These are phyloP conservation scores for Hesperophylax magnus DNA, from an alignment of 1,140 invertebrate genomes.

Conservation along the genomic window DNA sequence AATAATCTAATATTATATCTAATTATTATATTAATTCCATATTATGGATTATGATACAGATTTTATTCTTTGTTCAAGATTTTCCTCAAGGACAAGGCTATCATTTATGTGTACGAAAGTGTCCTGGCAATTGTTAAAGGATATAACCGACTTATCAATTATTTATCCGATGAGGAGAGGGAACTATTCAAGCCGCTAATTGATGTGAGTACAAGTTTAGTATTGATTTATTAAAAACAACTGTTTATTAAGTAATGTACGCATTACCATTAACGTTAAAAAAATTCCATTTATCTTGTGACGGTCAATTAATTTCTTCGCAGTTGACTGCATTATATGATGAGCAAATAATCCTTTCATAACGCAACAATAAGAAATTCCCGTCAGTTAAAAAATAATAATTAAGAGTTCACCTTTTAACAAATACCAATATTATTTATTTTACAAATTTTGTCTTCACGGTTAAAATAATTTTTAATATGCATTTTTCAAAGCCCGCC, in stretches of 20 bases:
- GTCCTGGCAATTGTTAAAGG: conserved; percentile 82
- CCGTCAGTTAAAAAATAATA: no score
- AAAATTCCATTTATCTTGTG: no score
- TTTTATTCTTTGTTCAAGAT: conserved; percentile 62
- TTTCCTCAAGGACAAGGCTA: conserved; percentile 74
- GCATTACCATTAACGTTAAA: no score
- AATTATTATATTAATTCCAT: neutral
- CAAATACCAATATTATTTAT: no score
- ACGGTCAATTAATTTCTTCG: neutral
- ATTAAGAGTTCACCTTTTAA: no score
- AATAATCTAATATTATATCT: no score
- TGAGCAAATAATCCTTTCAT: no score
- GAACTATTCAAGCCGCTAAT: conserved; percentile 74
- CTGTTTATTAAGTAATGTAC: no score
- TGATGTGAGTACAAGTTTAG: conserved; percentile 60
- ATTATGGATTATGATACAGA: neutral
- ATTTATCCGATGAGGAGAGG: conserved; percentile 72
- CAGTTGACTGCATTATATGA: neutral
- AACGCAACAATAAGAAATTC: no score
- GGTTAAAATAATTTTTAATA: no score
- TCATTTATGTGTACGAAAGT: conserved; percentile 80
- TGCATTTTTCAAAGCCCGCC: no score
- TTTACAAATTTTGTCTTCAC: no score
- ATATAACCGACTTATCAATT: conserved; percentile 85
- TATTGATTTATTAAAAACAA: conserved; percentile 6